These are phyloP conservation scores for Mythimna pallens DNA, from an alignment of 2,888 invertebrate genomes.

Conservation along the genomic window DNA sequence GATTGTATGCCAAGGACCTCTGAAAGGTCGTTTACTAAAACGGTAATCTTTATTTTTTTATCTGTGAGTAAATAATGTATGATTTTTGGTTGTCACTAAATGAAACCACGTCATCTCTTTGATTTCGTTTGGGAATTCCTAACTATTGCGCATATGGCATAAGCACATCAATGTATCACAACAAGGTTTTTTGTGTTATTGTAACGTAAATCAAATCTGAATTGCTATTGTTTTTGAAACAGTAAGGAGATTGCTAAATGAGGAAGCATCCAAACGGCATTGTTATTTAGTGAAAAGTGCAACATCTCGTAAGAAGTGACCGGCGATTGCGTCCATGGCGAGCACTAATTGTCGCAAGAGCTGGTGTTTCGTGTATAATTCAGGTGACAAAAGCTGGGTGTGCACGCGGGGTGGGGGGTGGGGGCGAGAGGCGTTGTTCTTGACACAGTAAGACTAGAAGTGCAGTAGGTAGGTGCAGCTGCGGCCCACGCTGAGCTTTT, in stretches of 20 bases:
- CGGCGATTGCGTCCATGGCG: conserved; percentile 69
- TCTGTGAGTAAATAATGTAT: conserved; percentile 78
- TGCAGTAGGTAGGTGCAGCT: conserved; percentile 90
- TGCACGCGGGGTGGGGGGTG: conserved; percentile 79
- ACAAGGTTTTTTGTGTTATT: conserved; percentile 28
- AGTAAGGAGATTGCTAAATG: conserved; percentile 66
- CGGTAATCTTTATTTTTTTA: conserved; percentile 89
- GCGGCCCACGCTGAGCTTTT: conserved; percentile 89
- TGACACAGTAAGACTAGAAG: conserved; percentile 91
- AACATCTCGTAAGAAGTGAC: conserved; percentile 66
- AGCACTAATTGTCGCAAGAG: conserved; percentile 74
- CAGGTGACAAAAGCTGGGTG: conserved; percentile 75
- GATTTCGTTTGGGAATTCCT: conserved; percentile 54
- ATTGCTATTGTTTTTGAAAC: conserved; percentile 65
- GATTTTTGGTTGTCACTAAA: conserved; percentile 75
- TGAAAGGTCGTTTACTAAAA: conserved; percentile 87
- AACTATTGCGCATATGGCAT: conserved; percentile 10
- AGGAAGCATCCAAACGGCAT: conserved; percentile 70
- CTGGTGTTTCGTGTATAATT: conserved; percentile 73
- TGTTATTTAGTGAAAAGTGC: conserved; percentile 70
- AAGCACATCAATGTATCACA: conserved; percentile 8
- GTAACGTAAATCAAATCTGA: conserved; percentile 33
- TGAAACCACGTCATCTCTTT: conserved; percentile 71
- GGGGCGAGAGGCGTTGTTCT: conserved; percentile 89
- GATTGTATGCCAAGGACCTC: conserved; percentile 85